Percentiles rank a stretch among this genome's conserved stretches.
These are phyloP conservation scores for Drosophila persimilis DNA, from an alignment of 1,140 invertebrate genomes.

Conservation along the genomic window DNA sequence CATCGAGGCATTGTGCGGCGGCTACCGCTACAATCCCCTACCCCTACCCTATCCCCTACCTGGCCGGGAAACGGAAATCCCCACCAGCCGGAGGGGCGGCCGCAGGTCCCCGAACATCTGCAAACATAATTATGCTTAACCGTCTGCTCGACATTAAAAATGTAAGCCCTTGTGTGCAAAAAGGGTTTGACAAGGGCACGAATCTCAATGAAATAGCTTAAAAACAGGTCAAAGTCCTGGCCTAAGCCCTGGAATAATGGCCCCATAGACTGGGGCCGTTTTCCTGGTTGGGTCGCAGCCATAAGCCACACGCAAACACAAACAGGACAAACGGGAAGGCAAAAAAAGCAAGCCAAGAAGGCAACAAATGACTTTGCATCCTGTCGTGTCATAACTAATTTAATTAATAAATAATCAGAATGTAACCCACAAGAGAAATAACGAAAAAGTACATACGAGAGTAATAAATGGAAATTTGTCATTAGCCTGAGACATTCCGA, in stretches of 20 bases:
- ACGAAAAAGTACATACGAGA: conserved; percentile 21
- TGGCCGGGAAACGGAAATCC: conserved; percentile 18
- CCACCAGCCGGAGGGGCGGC: not conserved
- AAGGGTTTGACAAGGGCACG: conserved; percentile 16
- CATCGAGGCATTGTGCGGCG: not conserved
- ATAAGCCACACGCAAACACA: conserved; percentile 11
- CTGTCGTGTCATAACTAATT: conserved; percentile 70
- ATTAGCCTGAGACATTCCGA: conserved; percentile 48
- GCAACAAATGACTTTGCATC: conserved; percentile 46
- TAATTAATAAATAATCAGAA: conserved; percentile 81
- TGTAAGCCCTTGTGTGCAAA: conserved; percentile 30
- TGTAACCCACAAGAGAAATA: conserved; percentile 75
- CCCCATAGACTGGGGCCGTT: conserved; percentile 14
- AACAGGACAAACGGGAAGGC: not conserved
- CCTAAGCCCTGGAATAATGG: conserved; percentile 61
- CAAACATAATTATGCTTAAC: conserved; percentile 59
- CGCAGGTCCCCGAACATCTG: conserved; percentile 13
- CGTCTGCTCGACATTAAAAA: conserved; percentile 50
- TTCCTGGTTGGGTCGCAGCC: conserved; percentile 1
- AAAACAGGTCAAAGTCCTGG: conserved; percentile 25
- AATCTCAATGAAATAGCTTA: conserved; percentile 60
- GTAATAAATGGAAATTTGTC: conserved; percentile 67
- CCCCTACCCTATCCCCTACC: too few species aligned
- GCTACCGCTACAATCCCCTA: too few species aligned
- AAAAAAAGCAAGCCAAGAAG: conserved; percentile 13